phyloP scores from a whole-genome alignment of 2,797 vertebrate species.

The Pteronotus mesoamericanus region DNA sequence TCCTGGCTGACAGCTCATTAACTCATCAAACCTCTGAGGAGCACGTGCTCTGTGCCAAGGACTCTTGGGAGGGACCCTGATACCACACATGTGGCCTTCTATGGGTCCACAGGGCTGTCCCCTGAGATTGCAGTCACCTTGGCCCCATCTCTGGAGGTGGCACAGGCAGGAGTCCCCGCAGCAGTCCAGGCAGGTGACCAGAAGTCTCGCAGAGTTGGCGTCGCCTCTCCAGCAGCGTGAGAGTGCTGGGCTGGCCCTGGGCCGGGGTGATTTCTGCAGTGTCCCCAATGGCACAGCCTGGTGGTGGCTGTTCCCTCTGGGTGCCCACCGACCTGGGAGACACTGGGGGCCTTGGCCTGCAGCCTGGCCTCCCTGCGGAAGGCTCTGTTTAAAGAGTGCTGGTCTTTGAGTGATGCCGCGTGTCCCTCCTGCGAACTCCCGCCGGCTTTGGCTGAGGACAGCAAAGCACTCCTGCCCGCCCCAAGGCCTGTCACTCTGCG shows the following conservation, averaged over 20 bases:
- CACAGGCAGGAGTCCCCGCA: neutral
- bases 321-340: neutral
- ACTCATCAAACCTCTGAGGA: neutral
- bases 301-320: neutral
- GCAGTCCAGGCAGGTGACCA: neutral
- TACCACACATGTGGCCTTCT: neutral
- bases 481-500: fast-evolving
- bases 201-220: fast-evolving
- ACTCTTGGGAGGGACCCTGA: neutral
- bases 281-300: neutral
- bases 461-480: neutral
- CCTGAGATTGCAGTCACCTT: neutral
- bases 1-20: conserved; percentile 39
- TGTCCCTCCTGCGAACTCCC: neutral
- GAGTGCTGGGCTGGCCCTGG: neutral
- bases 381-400: neutral
- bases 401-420: fast-evolving
- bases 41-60: neutral
- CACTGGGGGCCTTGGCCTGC: neutral
- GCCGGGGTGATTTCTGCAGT: neutral
- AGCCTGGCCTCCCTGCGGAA: neutral
- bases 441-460: neutral
- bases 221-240: no score
- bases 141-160: neutral
- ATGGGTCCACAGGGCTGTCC: neutral